These are phyloP conservation scores for Deladenus siricidicola DNA, from an alignment of 2,888 invertebrate genomes.

Conservation along the genomic window DNA sequence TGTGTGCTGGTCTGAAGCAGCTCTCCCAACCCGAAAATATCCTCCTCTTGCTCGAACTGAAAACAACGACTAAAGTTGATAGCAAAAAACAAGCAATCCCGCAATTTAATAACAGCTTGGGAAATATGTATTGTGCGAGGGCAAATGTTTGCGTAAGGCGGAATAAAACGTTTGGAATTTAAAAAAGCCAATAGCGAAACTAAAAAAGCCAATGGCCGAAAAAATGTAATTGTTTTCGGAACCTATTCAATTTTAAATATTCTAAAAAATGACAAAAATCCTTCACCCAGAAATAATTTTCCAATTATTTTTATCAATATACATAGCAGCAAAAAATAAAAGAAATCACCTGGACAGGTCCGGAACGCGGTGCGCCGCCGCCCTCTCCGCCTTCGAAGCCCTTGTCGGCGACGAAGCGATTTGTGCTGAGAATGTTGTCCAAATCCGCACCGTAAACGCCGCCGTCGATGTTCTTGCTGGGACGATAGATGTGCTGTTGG, in stretches of 20 bases:
- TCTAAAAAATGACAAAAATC: neutral
- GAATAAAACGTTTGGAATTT: too few relatives aligned
- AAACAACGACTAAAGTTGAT: conserved; percentile 57
- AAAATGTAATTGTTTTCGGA: too few relatives aligned
- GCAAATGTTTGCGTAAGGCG: too few relatives aligned
- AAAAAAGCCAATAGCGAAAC: neutral
- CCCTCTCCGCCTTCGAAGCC: conserved; percentile 83
- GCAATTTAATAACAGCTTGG: too few relatives aligned
- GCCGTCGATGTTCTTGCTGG: conserved; percentile 70
- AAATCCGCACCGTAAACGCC: conserved; percentile 84
- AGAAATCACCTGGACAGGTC: conserved; percentile 81
- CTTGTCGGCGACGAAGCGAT: conserved; percentile 92
- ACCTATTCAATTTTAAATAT: too few relatives aligned
- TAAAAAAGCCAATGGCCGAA: conserved; percentile 53
- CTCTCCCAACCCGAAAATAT: conserved; percentile 95
- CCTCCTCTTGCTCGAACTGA: conserved; percentile 59
- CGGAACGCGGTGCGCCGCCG: conserved; percentile 62
- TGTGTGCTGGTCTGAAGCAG: conserved; percentile 94
- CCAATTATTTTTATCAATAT: too few relatives aligned
- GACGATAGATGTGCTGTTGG: conserved; percentile 80
- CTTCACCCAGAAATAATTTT: neutral
- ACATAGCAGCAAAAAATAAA: neutral
- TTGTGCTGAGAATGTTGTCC: conserved; percentile 77
- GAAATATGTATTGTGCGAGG: too few relatives aligned
- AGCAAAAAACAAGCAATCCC: too few relatives aligned